A percentile compares a stretch with the other conserved stretches of the same genome.
phyloP scores from a whole-genome alignment of 1,140 invertebrate genomes.

The Hylaeus anthracinus region DNA sequence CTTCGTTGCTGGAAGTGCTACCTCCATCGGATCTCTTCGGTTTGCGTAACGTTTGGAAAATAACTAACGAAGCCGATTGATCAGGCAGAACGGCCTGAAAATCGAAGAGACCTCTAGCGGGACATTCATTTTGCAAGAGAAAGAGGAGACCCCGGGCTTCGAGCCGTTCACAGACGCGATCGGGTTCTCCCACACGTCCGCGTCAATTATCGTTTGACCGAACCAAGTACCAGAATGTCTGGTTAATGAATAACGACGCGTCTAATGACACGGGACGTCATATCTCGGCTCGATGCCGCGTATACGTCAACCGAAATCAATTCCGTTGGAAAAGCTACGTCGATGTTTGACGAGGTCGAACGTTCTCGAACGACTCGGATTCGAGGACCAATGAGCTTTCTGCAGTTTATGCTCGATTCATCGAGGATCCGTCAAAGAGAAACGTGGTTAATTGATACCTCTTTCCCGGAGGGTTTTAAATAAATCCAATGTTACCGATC shows the following conservation, averaged over 20 bases:
- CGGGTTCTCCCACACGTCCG: constrained; percentile 5
- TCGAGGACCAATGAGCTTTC: constrained; percentile 27
- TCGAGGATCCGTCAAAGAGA: constrained; percentile 38
- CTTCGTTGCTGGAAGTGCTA: background rate
- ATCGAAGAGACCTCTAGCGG: constrained; percentile 8
- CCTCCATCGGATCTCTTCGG: background rate
- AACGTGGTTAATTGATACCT: constrained; percentile 43
- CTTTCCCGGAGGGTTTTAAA: background rate
- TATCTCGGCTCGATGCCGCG: constrained; percentile 45
- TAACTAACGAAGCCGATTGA: constrained; percentile 23
- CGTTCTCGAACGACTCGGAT: constrained; percentile 42
- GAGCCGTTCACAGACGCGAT: background rate
- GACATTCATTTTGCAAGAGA: constrained; percentile 2
- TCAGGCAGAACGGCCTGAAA: background rate
- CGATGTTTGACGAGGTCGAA: constrained; percentile 57
- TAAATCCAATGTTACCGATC: constrained; percentile 12
- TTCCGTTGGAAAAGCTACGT: constrained; percentile 50
- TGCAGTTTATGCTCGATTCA: constrained; percentile 26
- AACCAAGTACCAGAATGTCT: constrained; percentile 65
- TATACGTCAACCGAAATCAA: constrained; percentile 51
- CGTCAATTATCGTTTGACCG: constrained; percentile 69
- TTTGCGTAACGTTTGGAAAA: constrained; percentile 3
- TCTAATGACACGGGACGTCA: constrained; percentile 68
- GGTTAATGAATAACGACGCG: constrained; percentile 72
- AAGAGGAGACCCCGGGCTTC: background rate